Conservation (phyloP, 2,113 vertebrate genomes). For the Psephotus haematonotus region DNA sequence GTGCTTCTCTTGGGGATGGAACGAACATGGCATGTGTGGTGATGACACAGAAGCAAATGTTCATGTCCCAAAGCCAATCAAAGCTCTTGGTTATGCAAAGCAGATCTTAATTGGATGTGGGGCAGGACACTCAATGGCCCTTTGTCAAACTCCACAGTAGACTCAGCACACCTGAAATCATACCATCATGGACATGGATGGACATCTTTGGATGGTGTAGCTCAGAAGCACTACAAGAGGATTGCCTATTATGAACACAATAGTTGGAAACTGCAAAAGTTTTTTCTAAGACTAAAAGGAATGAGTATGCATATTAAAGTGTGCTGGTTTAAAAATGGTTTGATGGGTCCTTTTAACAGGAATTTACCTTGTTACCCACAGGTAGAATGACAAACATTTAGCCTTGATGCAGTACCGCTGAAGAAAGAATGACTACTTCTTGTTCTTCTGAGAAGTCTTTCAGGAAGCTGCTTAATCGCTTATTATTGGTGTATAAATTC, state of each 20-base stretch:
- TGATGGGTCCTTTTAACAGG: not conserved
- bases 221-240: not conserved
- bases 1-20: conserved; percentile 94
- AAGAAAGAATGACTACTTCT: not conserved
- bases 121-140: conserved; percentile 89
- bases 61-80: conserved; percentile 72
- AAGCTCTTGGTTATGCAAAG: conserved; percentile 25
- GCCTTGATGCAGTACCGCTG: not conserved
- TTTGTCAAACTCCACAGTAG: conserved; percentile 64
- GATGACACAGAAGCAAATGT: conserved; percentile 80
- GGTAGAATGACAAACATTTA: not conserved
- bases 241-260: not conserved
- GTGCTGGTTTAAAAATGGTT: not conserved
- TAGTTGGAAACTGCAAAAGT: not conserved
- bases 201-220: not conserved
- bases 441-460: not conserved
- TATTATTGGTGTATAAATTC: not conserved
- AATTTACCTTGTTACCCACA: not conserved
- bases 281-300: not conserved
- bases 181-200: not conserved
- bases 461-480: not conserved
- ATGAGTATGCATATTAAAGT: accelerated
- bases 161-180: not conserved
- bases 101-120: conserved; percentile 86
- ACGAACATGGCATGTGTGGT: conserved; percentile 95